A percentile compares a stretch with the other conserved stretches of the same genome.
Evolutionary conservation across 2,113 vertebrate genomes (phyloP).

Genomic region (Desmodus rotundus): DNA sequence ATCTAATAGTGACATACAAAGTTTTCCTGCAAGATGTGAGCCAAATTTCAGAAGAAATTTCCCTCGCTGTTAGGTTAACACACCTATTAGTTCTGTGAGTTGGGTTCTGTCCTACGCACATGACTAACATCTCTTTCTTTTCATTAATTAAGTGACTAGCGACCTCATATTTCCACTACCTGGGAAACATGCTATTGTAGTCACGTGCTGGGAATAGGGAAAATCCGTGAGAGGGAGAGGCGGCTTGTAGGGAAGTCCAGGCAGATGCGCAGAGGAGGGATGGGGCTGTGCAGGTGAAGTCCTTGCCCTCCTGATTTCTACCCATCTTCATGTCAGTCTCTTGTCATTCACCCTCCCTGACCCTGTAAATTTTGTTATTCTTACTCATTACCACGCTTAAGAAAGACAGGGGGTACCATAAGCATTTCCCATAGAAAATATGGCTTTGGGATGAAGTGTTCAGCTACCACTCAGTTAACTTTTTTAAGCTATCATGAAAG

Average conservation of each 20-base stretch:
- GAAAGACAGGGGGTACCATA: background rate
- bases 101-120: background rate
- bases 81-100: background rate
- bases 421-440: background rate
- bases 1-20: background rate
- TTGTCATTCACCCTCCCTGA: background rate
- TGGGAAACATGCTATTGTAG: rapidly evolving
- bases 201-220: background rate
- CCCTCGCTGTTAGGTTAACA: background rate
- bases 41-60: background rate
- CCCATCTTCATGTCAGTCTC: background rate
- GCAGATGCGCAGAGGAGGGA: too few species aligned
- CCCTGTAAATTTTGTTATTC: background rate
- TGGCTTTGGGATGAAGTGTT: background rate
- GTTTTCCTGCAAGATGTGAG: background rate
- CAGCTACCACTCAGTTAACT: background rate
- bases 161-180: background rate
- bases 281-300: too few species aligned
- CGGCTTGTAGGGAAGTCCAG: background rate
- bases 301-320: background rate
- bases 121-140: background rate
- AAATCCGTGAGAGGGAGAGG: background rate
- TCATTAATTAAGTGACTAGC: background rate
- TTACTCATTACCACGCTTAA: background rate
- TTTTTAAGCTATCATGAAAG: background rate